Evolutionary conservation across 1,140 invertebrate species (phyloP), one percentile per base, ranked within the genome.

Genomic region (Apis florea): DNA sequence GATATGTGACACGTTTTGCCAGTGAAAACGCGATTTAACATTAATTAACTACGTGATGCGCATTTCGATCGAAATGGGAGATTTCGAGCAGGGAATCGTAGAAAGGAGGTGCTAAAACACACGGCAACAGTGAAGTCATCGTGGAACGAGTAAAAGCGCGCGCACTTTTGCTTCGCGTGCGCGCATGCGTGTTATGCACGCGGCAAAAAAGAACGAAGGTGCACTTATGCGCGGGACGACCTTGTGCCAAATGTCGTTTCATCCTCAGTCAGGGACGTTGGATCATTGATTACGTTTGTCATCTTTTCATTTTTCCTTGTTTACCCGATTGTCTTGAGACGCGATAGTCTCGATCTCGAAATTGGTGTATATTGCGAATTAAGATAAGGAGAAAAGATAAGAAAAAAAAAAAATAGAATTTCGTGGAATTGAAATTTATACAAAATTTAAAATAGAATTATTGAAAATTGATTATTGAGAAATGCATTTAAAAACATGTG

Each of bases 191-290:
- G 70, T 70, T 84, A 68, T 76, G 26, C 67, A 31, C 58, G 53
- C 58, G 9, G 26, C 47, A n/a, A 47, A 75, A 85, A 88, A 68
- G 64, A 53, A 53, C 76, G 71, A 83, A 76, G 71, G 78, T 72
- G 73, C 85, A 82, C 72, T 66, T 81, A 82, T 77, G 78, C 82
- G 84, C 66, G 64, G 83, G 31, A 67, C 87, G 90, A 90, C 91
- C 90, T 92, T 92, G 90, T 92, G 89, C 87, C 90, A 90, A 89
- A 91, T 90, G 86, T 74, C 88, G 79, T 80, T 90, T 91, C 86
- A 89, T 92, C 86, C 88, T 84, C 79, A 84, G 79, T 89, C 90
- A 87, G 82, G 89, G 86, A 90, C 89, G 76, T 54, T 68, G 63
- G 79, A 64, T 69, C 80, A 69, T 67, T 64, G 68, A 72, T 78